Base-by-base conservation (phyloP, 2,113 vertebrate genomes). In the Pantherophis guttatus region DNA sequence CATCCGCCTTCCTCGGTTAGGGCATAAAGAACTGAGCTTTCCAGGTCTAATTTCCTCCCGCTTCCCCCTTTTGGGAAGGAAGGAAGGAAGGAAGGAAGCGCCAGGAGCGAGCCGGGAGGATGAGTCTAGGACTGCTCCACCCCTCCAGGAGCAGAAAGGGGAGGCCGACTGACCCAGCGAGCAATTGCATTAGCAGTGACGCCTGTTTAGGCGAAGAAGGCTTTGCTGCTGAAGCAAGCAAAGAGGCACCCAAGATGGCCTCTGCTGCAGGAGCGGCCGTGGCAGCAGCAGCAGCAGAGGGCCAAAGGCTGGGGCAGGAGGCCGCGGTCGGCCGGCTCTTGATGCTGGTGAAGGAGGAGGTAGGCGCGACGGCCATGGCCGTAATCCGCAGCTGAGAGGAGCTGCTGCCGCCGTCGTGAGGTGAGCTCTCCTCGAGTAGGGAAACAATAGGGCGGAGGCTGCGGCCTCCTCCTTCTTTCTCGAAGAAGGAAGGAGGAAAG, bases 211-310 rank as follows among this genome's bases (percentile, higher is more conserved):
- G 95, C 62, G 95, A 94, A 93, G 95, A 59, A 90, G 92, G 75
- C 70, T 44, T 44, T 23, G 92, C 53, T 57, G 95, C 92, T 93
- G 96, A 96, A 94, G 96, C 93, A 94, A 96, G 96, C 26, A 95
- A 95, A 90, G 65, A 26, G 95, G 70, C 87, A 94, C 96, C 97
- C 97, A 98, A 98, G 97, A 98, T 98, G 98, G 98, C 98, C 97
- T 97, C 97, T 96, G 97, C 96, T 96, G 97, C 96, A 94, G 94
- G 94, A 95, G 96, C 94, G 65, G 97, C 96, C 54, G 65, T 58
- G 92, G 92, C 48, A 21, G 87, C 90, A 95, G 96, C 97, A 95
- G 96, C 94, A 93, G 95, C 39, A 65, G 96, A 62, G 96, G 95
- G 92, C 93, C 95, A 88, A 94, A 48, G 96, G 96, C 92, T 90